Evolutionary conservation across 2,113 vertebrate genomes (phyloP).

Genomic region (Chiloscyllium plagiosum): DNA sequence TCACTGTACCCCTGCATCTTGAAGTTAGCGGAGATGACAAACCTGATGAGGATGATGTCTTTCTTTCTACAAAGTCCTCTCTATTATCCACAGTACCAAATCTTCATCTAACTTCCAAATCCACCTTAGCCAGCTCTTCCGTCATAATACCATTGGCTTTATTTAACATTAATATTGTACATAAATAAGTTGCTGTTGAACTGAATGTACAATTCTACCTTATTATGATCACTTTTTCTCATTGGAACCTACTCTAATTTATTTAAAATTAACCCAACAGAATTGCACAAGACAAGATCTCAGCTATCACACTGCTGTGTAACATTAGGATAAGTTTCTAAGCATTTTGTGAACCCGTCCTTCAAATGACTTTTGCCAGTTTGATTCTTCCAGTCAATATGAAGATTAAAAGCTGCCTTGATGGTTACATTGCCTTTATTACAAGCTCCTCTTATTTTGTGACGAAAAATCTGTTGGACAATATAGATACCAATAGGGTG

Average conservation of each 20-base stretch:
- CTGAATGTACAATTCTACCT: neutral
- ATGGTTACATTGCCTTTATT: neutral
- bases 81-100: neutral
- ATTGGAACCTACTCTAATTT: neutral
- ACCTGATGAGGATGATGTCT: neutral
- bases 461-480: neutral
- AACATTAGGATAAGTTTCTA: neutral
- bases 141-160: neutral
- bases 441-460: neutral
- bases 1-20: neutral
- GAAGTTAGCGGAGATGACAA: neutral
- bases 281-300: neutral
- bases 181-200: neutral
- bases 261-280: neutral
- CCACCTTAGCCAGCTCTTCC: neutral
- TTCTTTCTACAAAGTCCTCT: neutral
- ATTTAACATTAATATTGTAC: neutral
- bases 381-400: neutral
- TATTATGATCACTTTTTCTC: neutral
- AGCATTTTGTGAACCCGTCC: neutral
- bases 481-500: neutral
- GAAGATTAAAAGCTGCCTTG: neutral
- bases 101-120: neutral
- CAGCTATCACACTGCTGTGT: neutral
- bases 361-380: neutral